Evolutionary conservation across 2,888 invertebrate species (phyloP).

Genomic region (Pollenia griseotomentosa): DNA sequence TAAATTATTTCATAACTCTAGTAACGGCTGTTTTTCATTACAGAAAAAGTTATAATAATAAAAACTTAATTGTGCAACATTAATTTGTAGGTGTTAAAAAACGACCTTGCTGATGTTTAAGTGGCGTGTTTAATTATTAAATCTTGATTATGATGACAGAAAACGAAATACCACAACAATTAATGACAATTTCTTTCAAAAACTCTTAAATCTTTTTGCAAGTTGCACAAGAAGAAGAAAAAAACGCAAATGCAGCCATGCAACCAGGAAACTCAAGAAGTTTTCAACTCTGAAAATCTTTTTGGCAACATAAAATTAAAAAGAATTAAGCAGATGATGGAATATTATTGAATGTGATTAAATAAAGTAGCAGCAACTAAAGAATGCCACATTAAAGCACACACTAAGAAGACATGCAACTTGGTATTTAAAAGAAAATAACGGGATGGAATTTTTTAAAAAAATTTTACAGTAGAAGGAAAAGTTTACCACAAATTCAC

Average conservation of each 20-base stretch:
- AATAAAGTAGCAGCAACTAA: constrained; percentile 25
- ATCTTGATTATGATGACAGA: constrained; percentile 41
- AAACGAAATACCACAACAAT: constrained; percentile 11
- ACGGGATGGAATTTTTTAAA: constrained; percentile 5
- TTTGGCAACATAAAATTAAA: constrained; percentile 7
- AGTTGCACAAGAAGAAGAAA: too few relatives aligned
- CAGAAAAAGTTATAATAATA: neutral
- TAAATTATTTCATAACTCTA: neutral
- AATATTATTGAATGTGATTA: constrained; percentile 45
- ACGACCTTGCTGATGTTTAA: constrained; percentile 69
- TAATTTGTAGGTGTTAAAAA: constrained; percentile 68
- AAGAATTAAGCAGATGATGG: neutral
- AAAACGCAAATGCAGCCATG: constrained; percentile 38
- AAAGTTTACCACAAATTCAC: too few relatives aligned
- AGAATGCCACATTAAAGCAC: constrained; percentile 17
- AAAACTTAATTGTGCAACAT: constrained; percentile 35
- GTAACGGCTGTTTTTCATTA: constrained; percentile 48
- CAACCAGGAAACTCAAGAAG: constrained; percentile 17
- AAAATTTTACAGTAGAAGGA: too few relatives aligned
- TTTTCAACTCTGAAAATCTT: constrained; percentile 1
- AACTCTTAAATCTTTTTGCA: neutral
- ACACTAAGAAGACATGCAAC: constrained; percentile 31
- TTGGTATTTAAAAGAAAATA: constrained; percentile 26
- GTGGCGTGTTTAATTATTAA: constrained; percentile 63
- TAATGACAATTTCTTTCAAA: constrained; percentile 45